Evolutionary conservation across 2,797 vertebrate species (phyloP).

Genomic region (Apogon hyalosoma): DNA sequence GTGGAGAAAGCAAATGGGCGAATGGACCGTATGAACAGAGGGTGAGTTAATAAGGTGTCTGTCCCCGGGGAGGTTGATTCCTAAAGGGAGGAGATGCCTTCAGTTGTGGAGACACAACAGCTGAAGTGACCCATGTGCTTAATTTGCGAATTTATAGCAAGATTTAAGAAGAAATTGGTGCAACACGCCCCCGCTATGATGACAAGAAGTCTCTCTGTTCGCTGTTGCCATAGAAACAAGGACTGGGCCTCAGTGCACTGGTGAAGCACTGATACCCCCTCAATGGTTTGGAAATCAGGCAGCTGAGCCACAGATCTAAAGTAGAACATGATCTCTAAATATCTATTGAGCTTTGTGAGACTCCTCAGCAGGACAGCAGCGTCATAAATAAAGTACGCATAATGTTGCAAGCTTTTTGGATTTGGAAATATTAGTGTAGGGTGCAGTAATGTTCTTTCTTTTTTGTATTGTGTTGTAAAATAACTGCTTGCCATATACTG

Average conservation of each 20-base stretch:
- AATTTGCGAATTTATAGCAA: slow-evolving; percentile 46
- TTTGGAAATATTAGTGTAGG: slow-evolving; percentile 2
- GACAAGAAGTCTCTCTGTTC: slow-evolving; percentile 63
- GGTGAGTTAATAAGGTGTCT: slow-evolving; percentile 47
- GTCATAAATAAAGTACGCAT: slow-evolving; percentile 33
- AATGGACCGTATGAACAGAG: slow-evolving; percentile 27
- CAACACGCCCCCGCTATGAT: slow-evolving; percentile 53
- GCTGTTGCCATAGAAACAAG: slow-evolving; percentile 80
- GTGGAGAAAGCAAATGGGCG: slow-evolving; percentile 43
- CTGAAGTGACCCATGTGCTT: slow-evolving; percentile 49
- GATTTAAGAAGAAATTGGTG: slow-evolving; percentile 51
- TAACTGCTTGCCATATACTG: too few relatives aligned
- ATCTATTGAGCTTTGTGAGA: slow-evolving; percentile 21
- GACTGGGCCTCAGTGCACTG: slow-evolving; percentile 47
- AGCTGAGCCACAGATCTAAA: slow-evolving; percentile 46
- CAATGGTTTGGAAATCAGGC: slow-evolving; percentile 47
- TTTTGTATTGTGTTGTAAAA: too few relatives aligned
- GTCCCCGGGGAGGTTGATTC: slow-evolving; percentile 41
- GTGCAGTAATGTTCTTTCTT: not conserved
- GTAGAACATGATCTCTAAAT: slow-evolving; percentile 44
- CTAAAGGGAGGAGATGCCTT: slow-evolving; percentile 43
- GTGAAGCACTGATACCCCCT: slow-evolving; percentile 54
- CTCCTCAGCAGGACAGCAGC: slow-evolving; percentile 17
- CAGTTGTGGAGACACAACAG: slow-evolving; percentile 38
- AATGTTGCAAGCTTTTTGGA: not conserved